Conservation (phyloP, 2,113 vertebrate species). For the Dryoscopus gambensis region DNA sequence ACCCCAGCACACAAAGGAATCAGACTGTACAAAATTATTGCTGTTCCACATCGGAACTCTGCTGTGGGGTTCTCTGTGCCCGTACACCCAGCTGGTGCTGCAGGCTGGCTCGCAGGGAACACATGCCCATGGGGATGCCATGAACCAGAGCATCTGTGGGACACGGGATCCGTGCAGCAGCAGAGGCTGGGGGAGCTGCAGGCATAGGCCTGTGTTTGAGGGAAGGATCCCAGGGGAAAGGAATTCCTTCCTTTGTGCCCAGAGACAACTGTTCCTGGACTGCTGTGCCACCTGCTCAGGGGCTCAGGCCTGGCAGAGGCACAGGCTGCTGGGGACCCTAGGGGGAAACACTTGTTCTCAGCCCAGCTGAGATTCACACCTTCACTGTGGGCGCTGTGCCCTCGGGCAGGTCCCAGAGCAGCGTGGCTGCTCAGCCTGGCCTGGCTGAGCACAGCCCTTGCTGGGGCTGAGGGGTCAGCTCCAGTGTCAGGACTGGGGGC, state of each 20-base stretch:
- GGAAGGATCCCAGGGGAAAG: no score
- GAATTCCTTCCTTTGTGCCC: neutral
- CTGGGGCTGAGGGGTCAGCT: no score
- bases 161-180: accelerated
- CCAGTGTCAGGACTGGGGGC: neutral
- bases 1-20: neutral
- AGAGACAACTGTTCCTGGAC: accelerated
- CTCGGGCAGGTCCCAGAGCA: neutral
- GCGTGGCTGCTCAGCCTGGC: neutral
- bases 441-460: accelerated
- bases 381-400: neutral
- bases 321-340: neutral
- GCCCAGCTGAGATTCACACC: neutral
- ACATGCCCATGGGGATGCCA: accelerated
- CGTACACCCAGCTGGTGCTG: accelerated
- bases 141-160: accelerated
- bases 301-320: neutral
- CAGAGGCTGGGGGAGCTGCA: neutral
- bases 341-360: neutral
- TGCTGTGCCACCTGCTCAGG: neutral
- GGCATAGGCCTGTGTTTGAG: accelerated
- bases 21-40: neutral
- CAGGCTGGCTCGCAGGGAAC: accelerated
- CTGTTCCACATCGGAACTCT: neutral
- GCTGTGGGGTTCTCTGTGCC: neutral